Evolutionary conservation across 2,113 vertebrate genomes (phyloP), one percentile per base, ranked within the genome.

Genomic region (Rhabdomys dilectus): DNA sequence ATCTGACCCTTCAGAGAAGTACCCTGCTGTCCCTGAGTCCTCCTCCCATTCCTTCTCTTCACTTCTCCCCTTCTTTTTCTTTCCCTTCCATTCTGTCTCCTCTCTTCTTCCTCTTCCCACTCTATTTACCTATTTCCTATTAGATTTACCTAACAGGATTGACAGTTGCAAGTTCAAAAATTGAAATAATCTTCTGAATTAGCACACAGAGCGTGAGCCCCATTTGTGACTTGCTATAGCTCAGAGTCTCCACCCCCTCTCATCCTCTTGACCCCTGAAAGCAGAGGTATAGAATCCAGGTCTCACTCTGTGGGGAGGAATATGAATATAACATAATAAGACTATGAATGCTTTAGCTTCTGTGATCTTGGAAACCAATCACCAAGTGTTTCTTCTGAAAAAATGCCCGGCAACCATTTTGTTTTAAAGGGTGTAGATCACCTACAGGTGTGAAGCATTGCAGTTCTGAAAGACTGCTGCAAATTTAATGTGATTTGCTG

Each of bases 351-450:
- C 9, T 85, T 11, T 88, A 60, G 21, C 21, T 29, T 76, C 39
- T 36, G 0, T 4, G 68, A 66, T 16, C 68, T 89, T 76, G 78
- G 68, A 88, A 94, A 88, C 1, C 8, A 58, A 48, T 53, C 89
- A 66, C 56, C 12, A 75, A 34, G 3, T 31, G 39, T 10, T 78
- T 39, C 60, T 88, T 93, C 64, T 89, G 13, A n/a, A 72, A 34
- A 75, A 75, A 87, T 66, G 70, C 15, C 60, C 76, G 82, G 80
- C 88, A 88, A 80, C 12, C 42, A 8, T 45, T 80, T 85, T 51
- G 31, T 36, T 94, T n/a, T 58, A 29, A 87, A 91, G 81, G 64
- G 36, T 11, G 53, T 10, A 3, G 36, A 24, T 45, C 1, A 21
- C 29, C 26, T 16, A 17, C 21, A 62, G 48, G 34, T 6, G 29